These are phyloP conservation scores for Venusia cambrica DNA, from an alignment of 2,888 invertebrate species.

Conservation along the genomic window DNA sequence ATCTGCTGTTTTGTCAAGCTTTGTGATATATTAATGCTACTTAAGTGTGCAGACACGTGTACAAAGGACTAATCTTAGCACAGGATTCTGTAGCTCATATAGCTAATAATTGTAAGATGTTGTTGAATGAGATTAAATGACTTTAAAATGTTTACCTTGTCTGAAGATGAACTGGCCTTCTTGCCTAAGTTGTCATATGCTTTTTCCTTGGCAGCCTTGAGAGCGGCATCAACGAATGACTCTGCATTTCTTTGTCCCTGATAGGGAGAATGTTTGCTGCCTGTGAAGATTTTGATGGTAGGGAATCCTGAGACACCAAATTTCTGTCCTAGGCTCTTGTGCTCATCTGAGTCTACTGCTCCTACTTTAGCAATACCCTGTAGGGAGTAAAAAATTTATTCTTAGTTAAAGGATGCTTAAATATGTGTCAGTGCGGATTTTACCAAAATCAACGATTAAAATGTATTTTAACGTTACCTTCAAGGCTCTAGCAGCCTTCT, in stretches of 20 bases:
- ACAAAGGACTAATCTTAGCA: constrained; percentile 4
- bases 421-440: too few relatives aligned
- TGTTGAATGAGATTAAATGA: constrained; percentile 23
- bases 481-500: constrained; percentile 94
- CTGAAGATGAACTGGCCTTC: constrained; percentile 62
- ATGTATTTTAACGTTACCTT: constrained; percentile 83
- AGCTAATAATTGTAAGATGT: too few relatives aligned
- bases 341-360: constrained; percentile 95
- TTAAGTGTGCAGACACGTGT: too few relatives aligned
- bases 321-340: constrained; percentile 88
- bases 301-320: constrained; percentile 96
- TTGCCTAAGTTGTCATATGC: constrained; percentile 86
- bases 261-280: constrained; percentile 93
- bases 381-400: too few relatives aligned
- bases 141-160: constrained; percentile 58
- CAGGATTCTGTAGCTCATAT: constrained; percentile 2
- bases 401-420: too few relatives aligned
- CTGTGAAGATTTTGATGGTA: constrained; percentile 96
- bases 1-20: too few relatives aligned
- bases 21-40: too few relatives aligned
- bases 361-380: constrained; percentile 97
- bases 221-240: constrained; percentile 90
- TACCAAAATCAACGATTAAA: too few relatives aligned
- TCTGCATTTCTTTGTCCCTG: constrained; percentile 92
- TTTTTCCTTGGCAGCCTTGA: constrained; percentile 89